Evolutionary conservation across 2,888 invertebrate genomes (phyloP).

Genomic region (Doris montereyensis): DNA sequence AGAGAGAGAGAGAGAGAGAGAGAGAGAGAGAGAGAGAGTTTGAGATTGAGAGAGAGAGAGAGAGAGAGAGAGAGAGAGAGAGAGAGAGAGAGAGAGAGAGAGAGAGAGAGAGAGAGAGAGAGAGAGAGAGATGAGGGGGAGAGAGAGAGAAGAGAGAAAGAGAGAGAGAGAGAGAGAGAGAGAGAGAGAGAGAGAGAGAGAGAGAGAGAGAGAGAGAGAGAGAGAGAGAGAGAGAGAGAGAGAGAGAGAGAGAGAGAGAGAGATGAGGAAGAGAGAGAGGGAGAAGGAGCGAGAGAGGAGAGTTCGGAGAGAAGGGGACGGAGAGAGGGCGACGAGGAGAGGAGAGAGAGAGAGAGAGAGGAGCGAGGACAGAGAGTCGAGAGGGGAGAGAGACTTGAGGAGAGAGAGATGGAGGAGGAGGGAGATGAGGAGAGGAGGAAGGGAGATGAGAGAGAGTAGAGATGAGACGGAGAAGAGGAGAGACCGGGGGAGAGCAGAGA

Average conservation of each 20-base stretch:
- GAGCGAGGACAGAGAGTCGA: not conserved
- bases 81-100: not conserved
- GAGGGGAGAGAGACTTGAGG: not conserved
- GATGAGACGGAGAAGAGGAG: too few species aligned
- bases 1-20: too few species aligned
- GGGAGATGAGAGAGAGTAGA: not conserved
- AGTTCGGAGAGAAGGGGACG: not conserved
- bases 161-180: not conserved
- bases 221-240: not conserved
- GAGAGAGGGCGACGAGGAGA: not conserved
- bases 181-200: not conserved
- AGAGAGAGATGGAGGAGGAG: not conserved
- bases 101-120: not conserved
- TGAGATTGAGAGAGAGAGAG: too few species aligned
- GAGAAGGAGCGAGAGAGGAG: not conserved
- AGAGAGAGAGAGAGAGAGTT: too few species aligned
- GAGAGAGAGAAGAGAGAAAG: not conserved
- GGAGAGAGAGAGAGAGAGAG: slow-evolving; percentile 20
- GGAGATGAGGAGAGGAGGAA: not conserved
- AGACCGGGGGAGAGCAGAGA: too few species aligned
- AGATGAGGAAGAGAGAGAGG: too few species aligned
- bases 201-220: not conserved
- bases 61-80: not conserved
- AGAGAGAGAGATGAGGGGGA: not conserved
- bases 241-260: not conserved